Percentiles rank a stretch among this genome's conserved stretches.
Conservation (phyloP, 2,113 vertebrate genomes). For the Puntigrus tetrazona region DNA sequence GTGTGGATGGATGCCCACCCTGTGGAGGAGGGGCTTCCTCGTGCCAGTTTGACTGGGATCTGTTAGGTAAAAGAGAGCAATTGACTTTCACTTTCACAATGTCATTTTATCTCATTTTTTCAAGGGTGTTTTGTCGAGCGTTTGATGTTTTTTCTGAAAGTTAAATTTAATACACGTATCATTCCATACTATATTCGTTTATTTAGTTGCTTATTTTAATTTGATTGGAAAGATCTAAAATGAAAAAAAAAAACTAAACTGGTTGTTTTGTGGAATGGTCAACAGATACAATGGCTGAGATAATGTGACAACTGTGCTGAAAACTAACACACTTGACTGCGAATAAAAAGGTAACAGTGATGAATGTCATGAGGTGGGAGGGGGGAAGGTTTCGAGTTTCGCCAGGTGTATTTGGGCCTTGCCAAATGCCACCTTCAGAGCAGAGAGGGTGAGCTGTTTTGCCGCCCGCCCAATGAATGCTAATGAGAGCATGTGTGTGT, state of each 20-base stretch:
- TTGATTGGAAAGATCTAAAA: neutral
- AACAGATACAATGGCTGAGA: constrained; percentile 28
- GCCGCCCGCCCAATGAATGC: constrained; percentile 54
- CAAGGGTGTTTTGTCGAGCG: neutral
- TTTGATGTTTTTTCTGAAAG: neutral
- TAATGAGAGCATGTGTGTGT: constrained; percentile 57
- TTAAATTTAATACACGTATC: neutral
- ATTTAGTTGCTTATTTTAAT: neutral
- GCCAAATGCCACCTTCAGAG: constrained; percentile 80
- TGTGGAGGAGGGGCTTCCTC: constrained; percentile 59
- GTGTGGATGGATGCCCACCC: constrained; percentile 67
- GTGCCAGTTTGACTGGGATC: constrained; percentile 66
- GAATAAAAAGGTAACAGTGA: constrained; percentile 63
- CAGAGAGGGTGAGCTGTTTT: constrained; percentile 70
- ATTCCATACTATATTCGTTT: neutral
- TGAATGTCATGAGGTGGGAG: constrained; percentile 53
- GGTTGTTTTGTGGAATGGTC: constrained; percentile 7
- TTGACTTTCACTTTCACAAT: constrained; percentile 37
- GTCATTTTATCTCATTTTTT: constrained; percentile 24
- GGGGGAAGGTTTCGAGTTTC: constrained; percentile 61
- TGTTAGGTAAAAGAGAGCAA: constrained; percentile 52
- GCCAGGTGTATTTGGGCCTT: constrained; percentile 76
- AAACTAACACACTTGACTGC: constrained; percentile 47
- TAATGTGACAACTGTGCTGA: constrained; percentile 28
- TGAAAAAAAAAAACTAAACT: neutral